These are phyloP conservation scores for Tiliqua scincoides DNA, from an alignment of 2,113 vertebrate genomes.

Conservation along the genomic window DNA sequence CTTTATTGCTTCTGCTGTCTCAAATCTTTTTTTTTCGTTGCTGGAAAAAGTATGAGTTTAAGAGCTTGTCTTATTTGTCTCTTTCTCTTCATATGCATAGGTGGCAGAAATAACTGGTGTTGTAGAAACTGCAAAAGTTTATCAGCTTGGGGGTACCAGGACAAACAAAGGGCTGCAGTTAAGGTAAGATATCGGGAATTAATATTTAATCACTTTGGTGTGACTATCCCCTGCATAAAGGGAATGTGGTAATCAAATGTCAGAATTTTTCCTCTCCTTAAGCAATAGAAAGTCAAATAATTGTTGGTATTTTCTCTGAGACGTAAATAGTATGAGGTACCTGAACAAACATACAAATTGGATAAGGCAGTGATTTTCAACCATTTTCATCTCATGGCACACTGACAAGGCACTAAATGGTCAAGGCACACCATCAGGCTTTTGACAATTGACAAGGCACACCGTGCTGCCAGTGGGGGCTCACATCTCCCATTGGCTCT, in stretches of 20 bases:
- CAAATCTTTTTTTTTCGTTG: neutral
- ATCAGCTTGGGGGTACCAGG: slow-evolving; percentile 94
- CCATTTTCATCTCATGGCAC: no score
- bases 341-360: neutral
- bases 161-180: slow-evolving; percentile 98
- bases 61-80: neutral
- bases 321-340: neutral
- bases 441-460: no score
- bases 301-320: neutral
- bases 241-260: neutral
- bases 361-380: neutral
- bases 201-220: neutral
- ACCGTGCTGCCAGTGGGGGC: no score
- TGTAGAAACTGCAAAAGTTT: slow-evolving; percentile 96
- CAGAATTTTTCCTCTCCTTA: accelerated
- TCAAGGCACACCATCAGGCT: no score
- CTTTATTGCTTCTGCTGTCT: neutral
- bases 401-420: no score
- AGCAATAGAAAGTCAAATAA: neutral
- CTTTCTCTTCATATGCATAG: slow-evolving; percentile 67
- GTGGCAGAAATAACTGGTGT: slow-evolving; percentile 98
- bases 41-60: neutral
- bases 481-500: no score
- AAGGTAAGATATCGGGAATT: slow-evolving; percentile 74
- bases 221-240: neutral